These are phyloP conservation scores for Tokudaia tokunoshimensis DNA, from an alignment of 2,797 vertebrate genomes.

Conservation along the genomic window DNA sequence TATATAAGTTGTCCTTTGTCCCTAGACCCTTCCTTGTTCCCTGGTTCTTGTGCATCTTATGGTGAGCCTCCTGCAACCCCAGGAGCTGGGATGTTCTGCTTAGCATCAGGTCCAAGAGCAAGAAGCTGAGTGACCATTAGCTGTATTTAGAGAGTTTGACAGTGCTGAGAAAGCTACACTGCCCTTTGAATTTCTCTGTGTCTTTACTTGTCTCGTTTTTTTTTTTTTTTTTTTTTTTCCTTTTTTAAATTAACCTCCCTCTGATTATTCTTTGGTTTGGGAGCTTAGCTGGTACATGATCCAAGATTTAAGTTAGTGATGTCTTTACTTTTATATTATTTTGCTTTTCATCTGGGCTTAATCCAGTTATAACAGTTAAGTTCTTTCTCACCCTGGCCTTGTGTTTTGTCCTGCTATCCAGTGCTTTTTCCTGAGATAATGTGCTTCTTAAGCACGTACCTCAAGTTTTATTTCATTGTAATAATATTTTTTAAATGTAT, in stretches of 20 bases:
- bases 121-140: neutral
- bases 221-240: too few relatives aligned
- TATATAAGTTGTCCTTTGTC: neutral
- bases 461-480: constrained; percentile 20
- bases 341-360: neutral
- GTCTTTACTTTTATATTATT: neutral
- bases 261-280: constrained; percentile 42
- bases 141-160: neutral
- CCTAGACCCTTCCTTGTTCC: neutral
- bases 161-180: neutral
- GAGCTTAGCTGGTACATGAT: neutral
- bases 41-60: too few relatives aligned
- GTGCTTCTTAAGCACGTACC: neutral
- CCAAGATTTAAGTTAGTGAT: neutral
- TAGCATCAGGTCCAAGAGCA: neutral
- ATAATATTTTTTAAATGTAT: constrained; percentile 12
- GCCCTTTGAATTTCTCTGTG: neutral
- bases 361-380: neutral
- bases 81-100: neutral
- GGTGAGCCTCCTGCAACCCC: neutral
- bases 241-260: constrained; percentile 34
- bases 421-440: neutral
- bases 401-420: neutral
- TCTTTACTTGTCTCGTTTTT: neutral
- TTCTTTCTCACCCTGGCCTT: neutral